Evolutionary conservation across 2,888 invertebrate genomes (phyloP).

Genomic region (Himalopsyche tibetana): DNA sequence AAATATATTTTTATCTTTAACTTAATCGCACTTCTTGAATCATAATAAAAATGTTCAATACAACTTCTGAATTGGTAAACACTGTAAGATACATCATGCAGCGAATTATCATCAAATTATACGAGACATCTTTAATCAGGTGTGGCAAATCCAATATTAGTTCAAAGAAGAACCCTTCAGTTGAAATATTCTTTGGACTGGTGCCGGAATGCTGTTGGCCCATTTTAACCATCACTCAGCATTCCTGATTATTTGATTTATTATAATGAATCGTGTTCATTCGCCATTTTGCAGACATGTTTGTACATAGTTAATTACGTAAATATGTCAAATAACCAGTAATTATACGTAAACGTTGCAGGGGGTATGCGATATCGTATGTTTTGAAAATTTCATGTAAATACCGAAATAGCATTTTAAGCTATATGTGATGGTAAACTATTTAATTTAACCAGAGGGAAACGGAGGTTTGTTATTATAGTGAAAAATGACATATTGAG

Average conservation of each 20-base stretch:
- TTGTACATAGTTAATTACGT: background rate
- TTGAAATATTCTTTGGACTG: conserved; percentile 3
- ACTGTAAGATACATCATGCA: background rate
- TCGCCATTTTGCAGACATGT: background rate
- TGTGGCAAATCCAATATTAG: conserved; percentile 25
- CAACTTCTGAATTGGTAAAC: background rate
- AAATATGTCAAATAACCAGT: background rate
- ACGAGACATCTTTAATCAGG: conserved; percentile 32
- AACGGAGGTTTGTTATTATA: too few species aligned
- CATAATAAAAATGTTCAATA: too few species aligned
- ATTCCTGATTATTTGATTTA: conserved; percentile 12
- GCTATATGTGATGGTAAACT: too few species aligned
- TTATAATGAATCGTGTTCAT: background rate
- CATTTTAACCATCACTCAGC: conserved; percentile 2
- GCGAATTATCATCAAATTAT: background rate
- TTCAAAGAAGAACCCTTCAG: conserved; percentile 44
- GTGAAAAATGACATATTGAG: too few species aligned
- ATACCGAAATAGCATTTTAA: too few species aligned
- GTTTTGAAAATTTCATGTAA: too few species aligned
- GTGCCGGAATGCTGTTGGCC: conserved; percentile 36
- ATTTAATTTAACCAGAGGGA: too few species aligned
- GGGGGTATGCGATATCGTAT: too few species aligned
- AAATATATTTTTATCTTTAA: too few species aligned
- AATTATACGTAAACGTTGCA: too few species aligned
- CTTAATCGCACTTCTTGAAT: too few species aligned